Evolutionary conservation across 2,888 invertebrate genomes (phyloP), one percentile per base, ranked within the genome.

Genomic region (Zaprionus lineosus): DNA sequence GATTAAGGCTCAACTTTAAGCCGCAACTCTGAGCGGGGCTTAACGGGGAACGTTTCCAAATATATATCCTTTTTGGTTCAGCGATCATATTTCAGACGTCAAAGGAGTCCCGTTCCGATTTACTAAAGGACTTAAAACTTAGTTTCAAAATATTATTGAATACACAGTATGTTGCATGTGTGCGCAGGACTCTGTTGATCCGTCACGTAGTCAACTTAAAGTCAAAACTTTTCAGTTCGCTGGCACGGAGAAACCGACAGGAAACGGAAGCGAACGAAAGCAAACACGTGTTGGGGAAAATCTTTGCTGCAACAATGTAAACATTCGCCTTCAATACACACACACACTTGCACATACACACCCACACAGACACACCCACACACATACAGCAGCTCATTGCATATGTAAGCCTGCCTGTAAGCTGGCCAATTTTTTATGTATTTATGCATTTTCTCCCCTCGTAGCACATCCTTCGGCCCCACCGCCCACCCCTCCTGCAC

Each of bases 361-460:
- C 39, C 29, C 33, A 31, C 12, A 36, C 50, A 18, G 28, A 36
- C 33, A 29, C 31, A 41, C 33, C 9, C 29, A 3, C 4, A 16
- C 37, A n/a, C 16, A 18, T 7, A n/a, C n/a, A 29, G 2, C 8
- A 4, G 31, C 60, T 59, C 57, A 67, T 75, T 84, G 76, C 74
- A 85, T 84, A 83, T 85, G 79, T 85, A 84, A 84, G 68, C 71
- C 64, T 51, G 67, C 61, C 63, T 77, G 78, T 84, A 84, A 78
- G 78, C 84, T 84, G 74, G 85, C 79, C 78, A 79, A 79, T 79
- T 79, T 77, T 84, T 68, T 84, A 83, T 85, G 85, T 75, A 83
- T 81, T 85, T 81, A 81, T 81, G 76, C 84, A 79, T 85, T 83
- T 74, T 63, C 55, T 51, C 26, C 60, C 52, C 55, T 53, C 56